Percentiles rank a stretch among this genome's conserved stretches.
These are phyloP conservation scores for Ictidomys tridecemlineatus DNA, from an alignment of 2,113 vertebrate genomes.

Conservation along the genomic window DNA sequence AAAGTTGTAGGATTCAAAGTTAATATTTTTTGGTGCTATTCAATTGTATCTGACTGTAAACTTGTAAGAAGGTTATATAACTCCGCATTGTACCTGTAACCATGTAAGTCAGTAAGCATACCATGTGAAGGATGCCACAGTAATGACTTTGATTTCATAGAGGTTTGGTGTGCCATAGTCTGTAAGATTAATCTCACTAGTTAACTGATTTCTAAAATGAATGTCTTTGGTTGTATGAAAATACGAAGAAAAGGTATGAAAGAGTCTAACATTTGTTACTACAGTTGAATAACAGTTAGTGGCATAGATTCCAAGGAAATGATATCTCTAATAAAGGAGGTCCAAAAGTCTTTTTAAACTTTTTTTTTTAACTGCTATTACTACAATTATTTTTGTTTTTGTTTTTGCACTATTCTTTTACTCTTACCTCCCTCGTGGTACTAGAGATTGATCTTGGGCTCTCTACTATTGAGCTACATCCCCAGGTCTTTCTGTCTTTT, in stretches of 20 bases:
- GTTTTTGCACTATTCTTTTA: too few species aligned
- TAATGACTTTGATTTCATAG: conserved; percentile 41
- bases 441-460: too few species aligned
- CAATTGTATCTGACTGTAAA: not conserved
- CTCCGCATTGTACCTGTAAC: not conserved
- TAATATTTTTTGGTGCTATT: conserved; percentile 32
- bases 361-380: not conserved
- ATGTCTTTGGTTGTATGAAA: not conserved
- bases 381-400: too few species aligned
- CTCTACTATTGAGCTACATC: too few species aligned
- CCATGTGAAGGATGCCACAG: not conserved
- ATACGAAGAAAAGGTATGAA: not conserved
- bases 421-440: too few species aligned
- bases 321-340: not conserved
- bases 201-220: conserved; percentile 1
- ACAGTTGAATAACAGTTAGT: not conserved
- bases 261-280: not conserved
- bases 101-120: not conserved
- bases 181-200: not conserved
- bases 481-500: too few species aligned
- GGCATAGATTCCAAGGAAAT: not conserved
- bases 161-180: not conserved
- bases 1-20: not conserved
- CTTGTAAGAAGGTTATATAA: not conserved
- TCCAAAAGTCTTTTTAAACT: not conserved